phyloP scores from a whole-genome alignment of 35 echinoderm and acorn worm species.

The Ophiothrix spiculata region DNA sequence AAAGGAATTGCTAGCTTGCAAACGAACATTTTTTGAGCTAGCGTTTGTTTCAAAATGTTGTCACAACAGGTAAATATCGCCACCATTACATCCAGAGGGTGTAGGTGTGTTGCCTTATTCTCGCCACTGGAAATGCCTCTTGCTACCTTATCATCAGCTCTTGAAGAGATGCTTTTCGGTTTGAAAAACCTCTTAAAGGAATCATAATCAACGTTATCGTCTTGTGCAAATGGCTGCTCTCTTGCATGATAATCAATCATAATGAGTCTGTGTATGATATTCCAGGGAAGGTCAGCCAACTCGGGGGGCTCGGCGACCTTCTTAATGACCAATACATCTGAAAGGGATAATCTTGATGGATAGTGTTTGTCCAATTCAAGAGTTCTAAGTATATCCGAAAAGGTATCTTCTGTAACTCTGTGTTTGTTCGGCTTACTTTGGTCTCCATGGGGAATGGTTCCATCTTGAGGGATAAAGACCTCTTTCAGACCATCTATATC shows the following conservation, averaged over 20 bases:
- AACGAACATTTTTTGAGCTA: conserved; percentile 21
- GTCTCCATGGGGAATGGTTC: neutral
- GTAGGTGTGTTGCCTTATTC: neutral
- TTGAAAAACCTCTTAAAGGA: neutral
- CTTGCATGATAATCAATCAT: conserved; percentile 32
- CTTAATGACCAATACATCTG: conserved; percentile 19
- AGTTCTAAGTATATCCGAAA: conserved; percentile 12
- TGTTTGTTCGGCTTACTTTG: neutral
- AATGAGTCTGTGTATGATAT: neutral
- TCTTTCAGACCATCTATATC: conserved; percentile 21
- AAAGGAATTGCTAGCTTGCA: conserved; percentile 26
- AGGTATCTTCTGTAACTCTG: neutral
- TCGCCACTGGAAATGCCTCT: neutral
- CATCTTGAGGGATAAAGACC: neutral
- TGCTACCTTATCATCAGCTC: too few species aligned
- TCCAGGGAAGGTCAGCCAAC: neutral
- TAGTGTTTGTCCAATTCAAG: conserved; percentile 10
- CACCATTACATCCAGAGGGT: conserved; percentile 10
- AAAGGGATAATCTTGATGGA: conserved; percentile 21
- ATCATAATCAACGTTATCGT: neutral
- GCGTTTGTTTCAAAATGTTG: conserved; percentile 29
- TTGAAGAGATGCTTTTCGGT: neutral
- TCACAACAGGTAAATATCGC: conserved; percentile 29
- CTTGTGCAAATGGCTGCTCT: conserved; percentile 12
- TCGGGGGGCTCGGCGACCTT: neutral